Conservation (phyloP, 2,888 invertebrate species). For the Drosophila yooni region DNA sequence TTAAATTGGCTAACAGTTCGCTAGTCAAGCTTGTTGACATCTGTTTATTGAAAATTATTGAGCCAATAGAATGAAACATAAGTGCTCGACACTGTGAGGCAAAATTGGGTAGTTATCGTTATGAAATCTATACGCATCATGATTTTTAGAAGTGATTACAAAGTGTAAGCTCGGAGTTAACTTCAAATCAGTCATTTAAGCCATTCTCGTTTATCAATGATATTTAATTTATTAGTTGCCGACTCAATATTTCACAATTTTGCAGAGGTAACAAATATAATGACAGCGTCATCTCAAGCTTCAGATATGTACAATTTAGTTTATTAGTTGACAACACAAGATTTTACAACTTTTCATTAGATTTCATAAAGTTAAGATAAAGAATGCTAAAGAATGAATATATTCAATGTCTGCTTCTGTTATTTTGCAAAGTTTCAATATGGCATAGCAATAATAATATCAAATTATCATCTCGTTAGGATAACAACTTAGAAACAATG, state of each 20-base stretch:
- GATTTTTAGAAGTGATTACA: not conserved
- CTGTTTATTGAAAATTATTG: not conserved
- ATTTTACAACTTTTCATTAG: not conserved
- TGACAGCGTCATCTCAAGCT: not conserved
- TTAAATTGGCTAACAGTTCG: not conserved
- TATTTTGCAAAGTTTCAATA: not conserved
- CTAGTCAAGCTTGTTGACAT: not conserved
- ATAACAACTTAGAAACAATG: not conserved
- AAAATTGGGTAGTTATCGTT: not conserved
- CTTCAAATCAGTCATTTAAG: not conserved
- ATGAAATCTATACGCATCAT: not conserved
- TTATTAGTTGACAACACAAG: not conserved
- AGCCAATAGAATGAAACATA: not conserved
- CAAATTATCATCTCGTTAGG: not conserved
- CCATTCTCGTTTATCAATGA: no score
- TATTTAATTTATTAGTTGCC: no score
- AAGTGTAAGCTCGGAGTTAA: not conserved
- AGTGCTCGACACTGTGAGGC: not conserved
- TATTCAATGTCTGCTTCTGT: not conserved
- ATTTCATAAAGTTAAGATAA: not conserved
- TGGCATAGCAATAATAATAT: not conserved
- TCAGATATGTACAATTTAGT: fast-evolving
- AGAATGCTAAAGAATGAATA: not conserved
- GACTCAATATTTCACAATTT: not conserved
- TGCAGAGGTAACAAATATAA: not conserved